phyloP scores from a whole-genome alignment of 2,113 vertebrate genomes.

The Bothrops jararaca region DNA sequence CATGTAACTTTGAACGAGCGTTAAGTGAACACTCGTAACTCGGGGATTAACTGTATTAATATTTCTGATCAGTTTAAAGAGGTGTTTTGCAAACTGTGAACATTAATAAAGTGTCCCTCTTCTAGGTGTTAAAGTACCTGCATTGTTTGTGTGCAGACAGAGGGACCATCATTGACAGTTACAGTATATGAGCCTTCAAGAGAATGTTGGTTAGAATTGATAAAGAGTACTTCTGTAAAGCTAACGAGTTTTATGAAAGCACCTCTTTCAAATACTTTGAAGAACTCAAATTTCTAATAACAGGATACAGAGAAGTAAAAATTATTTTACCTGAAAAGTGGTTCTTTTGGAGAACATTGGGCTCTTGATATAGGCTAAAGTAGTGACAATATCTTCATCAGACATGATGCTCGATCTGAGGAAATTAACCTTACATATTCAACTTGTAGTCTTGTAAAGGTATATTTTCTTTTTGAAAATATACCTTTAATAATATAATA shows the following conservation, averaged over 20 bases:
- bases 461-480: background rate
- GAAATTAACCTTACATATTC: background rate
- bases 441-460: background rate
- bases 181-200: background rate
- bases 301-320: constrained; percentile 11
- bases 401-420: constrained; percentile 46
- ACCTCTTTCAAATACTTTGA: background rate
- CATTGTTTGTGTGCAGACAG: background rate
- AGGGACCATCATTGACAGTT: background rate
- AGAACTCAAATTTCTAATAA: background rate
- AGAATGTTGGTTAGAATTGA: background rate
- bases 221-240: background rate
- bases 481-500: too few species aligned
- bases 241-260: background rate
- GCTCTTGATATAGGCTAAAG: constrained; percentile 79
- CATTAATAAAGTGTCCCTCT: background rate
- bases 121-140: background rate
- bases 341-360: constrained; percentile 81
- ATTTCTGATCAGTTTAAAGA: background rate
- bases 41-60: too few species aligned
- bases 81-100: background rate
- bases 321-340: constrained; percentile 79
- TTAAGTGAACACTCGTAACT: too few species aligned
- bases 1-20: too few species aligned
- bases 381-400: constrained; percentile 66